Percentiles rank a stretch among this genome's conserved stretches.
phyloP scores from a whole-genome alignment of 2,888 invertebrate species.

The Deilephila porcellus region DNA sequence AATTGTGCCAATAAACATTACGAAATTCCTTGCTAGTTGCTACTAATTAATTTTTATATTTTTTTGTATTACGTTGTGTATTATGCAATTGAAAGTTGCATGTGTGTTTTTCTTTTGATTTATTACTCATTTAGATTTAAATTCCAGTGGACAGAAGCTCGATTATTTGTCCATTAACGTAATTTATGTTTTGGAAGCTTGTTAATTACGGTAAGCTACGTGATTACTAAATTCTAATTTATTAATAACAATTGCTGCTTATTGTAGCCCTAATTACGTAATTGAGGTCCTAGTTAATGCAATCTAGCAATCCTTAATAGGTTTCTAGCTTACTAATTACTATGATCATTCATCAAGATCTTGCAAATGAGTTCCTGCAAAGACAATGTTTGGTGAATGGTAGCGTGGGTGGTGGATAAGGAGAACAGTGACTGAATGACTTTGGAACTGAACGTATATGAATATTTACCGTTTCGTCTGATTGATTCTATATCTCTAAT shows the following conservation, averaged over 20 bases:
- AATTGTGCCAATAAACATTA: conserved; percentile 18
- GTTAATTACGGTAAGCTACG: too few species aligned
- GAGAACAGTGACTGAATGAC: conserved; percentile 28
- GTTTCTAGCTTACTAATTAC: conserved; percentile 30
- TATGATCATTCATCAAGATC: conserved; percentile 42
- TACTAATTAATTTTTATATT: neutral
- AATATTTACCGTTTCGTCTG: conserved; percentile 22
- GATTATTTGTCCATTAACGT: neutral
- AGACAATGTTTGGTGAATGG: conserved; percentile 33
- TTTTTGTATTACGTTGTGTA: conserved; percentile 3
- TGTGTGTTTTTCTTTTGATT: neutral
- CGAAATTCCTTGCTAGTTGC: neutral
- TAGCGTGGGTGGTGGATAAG: conserved; percentile 35
- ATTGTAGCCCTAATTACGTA: neutral
- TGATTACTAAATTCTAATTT: neutral
- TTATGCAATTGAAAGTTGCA: conserved; percentile 16
- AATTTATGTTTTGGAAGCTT: neutral
- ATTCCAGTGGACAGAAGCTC: neutral
- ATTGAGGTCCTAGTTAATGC: conserved; percentile 1
- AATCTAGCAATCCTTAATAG: conserved; percentile 7
- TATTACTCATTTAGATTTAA: neutral
- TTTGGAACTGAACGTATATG: conserved; percentile 23
- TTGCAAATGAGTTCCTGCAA: conserved; percentile 43
- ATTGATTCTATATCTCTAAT: conserved; percentile 4
- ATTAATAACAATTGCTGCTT: neutral